phyloP scores from a whole-genome alignment of 2,113 vertebrate species.

The Nicator chloris region DNA sequence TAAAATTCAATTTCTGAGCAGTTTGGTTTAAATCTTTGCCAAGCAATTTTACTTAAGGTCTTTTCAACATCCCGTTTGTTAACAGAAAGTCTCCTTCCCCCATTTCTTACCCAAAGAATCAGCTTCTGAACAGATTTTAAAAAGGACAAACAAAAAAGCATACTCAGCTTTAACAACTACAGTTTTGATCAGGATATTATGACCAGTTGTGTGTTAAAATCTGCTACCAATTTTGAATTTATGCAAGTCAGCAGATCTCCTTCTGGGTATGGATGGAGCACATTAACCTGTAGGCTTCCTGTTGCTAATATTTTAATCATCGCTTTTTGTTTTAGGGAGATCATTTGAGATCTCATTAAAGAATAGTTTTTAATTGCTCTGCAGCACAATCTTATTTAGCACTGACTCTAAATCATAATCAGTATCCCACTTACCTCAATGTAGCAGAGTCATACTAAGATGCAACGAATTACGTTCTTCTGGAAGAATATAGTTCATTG shows the following conservation, averaged over 20 bases:
- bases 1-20: background rate
- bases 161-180: background rate
- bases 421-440: background rate
- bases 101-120: background rate
- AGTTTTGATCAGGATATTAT: background rate
- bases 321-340: background rate
- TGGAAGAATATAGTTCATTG: background rate
- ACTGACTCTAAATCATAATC: background rate
- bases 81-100: background rate
- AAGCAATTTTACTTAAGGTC: background rate
- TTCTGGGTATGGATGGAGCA: slow-evolving; percentile 22
- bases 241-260: background rate
- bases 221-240: background rate
- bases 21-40: background rate
- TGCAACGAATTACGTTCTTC: background rate
- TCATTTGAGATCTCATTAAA: slow-evolving; percentile 14
- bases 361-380: background rate
- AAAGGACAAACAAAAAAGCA: background rate
- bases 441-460: background rate
- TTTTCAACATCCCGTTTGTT: background rate
- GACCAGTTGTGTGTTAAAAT: background rate
- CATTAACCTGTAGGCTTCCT: slow-evolving; percentile 34
- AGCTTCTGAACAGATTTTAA: background rate
- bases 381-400: background rate
- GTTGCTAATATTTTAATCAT: slow-evolving; percentile 18